A percentile compares a stretch with the other conserved stretches of the same genome.
Evolutionary conservation across 2,797 vertebrate species (phyloP).

Genomic region (Syngnathus acus): DNA sequence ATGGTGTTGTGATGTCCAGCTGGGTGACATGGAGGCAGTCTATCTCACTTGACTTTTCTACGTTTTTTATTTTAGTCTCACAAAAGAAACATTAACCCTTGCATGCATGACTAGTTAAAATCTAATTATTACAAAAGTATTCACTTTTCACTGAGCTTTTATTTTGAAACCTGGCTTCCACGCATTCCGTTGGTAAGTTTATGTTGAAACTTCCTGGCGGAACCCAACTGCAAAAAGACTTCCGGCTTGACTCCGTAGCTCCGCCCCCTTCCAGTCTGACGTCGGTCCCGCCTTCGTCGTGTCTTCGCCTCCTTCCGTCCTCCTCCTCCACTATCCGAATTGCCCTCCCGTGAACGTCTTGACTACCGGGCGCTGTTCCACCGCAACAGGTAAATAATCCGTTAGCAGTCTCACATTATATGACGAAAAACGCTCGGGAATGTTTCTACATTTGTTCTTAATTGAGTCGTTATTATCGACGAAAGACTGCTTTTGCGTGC

Average conservation of each 20-base stretch:
- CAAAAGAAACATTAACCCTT: background rate
- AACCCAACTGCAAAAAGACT: background rate
- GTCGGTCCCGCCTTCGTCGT: conserved; percentile 41
- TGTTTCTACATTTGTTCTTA: background rate
- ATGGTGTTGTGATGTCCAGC: background rate
- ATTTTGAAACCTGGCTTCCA: too few species aligned
- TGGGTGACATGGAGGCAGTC: background rate
- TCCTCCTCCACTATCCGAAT: conserved; percentile 4
- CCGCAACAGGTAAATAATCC: conserved; percentile 60
- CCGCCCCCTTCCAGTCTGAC: conserved; percentile 33
- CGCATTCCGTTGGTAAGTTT: conserved; percentile 2
- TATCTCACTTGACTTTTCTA: background rate
- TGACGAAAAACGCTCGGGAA: background rate
- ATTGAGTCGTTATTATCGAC: background rate
- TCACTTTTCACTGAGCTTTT: too few species aligned
- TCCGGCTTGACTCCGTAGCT: conserved; percentile 7
- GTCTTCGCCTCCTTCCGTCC: background rate
- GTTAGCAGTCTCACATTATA: background rate
- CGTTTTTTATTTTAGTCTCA: background rate
- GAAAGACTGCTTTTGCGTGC: too few species aligned
- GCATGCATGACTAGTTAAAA: background rate
- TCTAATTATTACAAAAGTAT: background rate
- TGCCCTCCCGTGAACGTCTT: conserved; percentile 34
- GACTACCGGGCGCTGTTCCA: conserved; percentile 15
- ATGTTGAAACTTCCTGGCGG: conserved; percentile 22